Evolutionary conservation across 2,888 invertebrate species (phyloP).

Genomic region (Diachrysia chrysitis): DNA sequence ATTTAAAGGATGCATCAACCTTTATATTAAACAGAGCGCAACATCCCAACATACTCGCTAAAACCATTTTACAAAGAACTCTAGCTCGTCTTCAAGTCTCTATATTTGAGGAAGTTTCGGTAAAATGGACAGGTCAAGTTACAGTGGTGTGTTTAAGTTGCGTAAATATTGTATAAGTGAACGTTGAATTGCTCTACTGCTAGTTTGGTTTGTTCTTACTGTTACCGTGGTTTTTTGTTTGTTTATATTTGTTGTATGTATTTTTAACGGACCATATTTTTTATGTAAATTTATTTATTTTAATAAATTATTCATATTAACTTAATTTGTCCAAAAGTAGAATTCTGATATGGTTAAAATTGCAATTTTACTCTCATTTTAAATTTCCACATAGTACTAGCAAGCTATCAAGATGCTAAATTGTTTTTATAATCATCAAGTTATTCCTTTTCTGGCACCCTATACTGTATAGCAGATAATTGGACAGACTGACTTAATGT

Average conservation of each 20-base stretch:
- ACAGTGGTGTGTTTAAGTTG: conserved; percentile 61
- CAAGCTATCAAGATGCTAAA: no score
- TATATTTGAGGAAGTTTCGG: neutral
- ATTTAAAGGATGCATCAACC: conserved; percentile 75
- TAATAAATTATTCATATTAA: neutral
- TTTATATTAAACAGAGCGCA: conserved; percentile 74
- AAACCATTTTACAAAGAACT: conserved; percentile 58
- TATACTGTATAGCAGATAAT: no score
- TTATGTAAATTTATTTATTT: neutral
- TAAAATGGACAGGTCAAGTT: conserved; percentile 51
- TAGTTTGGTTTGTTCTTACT: conserved; percentile 37
- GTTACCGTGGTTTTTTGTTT: conserved; percentile 11
- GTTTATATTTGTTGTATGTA: neutral
- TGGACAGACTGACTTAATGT: no score
- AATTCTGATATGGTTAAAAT: no score
- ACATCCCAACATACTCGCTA: conserved; percentile 45
- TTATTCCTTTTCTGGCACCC: no score
- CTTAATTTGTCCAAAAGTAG: no score
- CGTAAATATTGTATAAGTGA: conserved; percentile 73
- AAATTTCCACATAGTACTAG: no score
- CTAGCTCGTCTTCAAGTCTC: conserved; percentile 19
- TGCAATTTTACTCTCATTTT: no score
- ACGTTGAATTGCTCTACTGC: conserved; percentile 61
- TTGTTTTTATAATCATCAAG: no score
- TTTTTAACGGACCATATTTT: neutral